Conservation (phyloP, 2,797 vertebrate genomes). For the Heteromormyrus szaboi region DNA sequence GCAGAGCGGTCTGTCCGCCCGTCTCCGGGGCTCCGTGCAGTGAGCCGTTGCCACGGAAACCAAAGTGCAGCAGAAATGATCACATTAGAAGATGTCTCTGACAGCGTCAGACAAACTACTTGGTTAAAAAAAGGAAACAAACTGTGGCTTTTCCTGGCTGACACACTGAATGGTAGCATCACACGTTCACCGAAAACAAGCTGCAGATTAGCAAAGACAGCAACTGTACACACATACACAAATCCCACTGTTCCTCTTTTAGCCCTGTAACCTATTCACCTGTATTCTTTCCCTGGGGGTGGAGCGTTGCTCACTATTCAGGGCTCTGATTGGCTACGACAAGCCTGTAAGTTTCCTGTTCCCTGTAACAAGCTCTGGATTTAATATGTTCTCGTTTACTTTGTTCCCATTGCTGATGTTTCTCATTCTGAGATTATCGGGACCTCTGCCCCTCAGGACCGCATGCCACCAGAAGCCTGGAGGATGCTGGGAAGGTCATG, state of each 20-base stretch:
- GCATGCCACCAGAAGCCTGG: background rate
- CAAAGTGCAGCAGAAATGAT: constrained; percentile 54
- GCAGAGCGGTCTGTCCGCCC: constrained; percentile 8
- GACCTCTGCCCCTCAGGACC: background rate
- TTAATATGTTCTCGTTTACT: background rate
- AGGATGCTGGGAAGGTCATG: background rate
- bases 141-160: constrained; percentile 39
- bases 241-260: background rate
- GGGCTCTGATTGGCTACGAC: background rate
- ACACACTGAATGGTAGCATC: constrained; percentile 55
- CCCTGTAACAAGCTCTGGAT: background rate
- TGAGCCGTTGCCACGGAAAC: constrained; percentile 52
- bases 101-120: constrained; percentile 52
- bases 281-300: background rate
- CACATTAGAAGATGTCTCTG: constrained; percentile 60
- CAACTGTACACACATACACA: constrained; percentile 1
- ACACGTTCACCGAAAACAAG: constrained; percentile 34
- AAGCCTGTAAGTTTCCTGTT: background rate
- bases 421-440: background rate
- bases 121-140: constrained; percentile 39
- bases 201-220: constrained; percentile 37
- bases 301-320: background rate
- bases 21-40: constrained; percentile 30
- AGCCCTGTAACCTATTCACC: background rate
- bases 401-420: background rate